Base-by-base conservation (phyloP, 2,888 invertebrate genomes). In the Drosophila kuntzei region DNA sequence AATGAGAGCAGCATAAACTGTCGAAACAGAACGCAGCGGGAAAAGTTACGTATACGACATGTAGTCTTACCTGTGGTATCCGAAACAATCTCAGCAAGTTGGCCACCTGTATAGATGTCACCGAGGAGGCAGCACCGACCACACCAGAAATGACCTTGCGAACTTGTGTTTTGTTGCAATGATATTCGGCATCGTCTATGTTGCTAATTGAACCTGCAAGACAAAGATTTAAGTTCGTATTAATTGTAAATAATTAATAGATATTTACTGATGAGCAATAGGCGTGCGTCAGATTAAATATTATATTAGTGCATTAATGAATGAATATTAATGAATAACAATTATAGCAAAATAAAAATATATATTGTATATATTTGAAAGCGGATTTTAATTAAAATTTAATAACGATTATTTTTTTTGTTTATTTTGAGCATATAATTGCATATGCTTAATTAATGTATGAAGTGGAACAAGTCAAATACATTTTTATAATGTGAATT, bases 41-140 rank as follows among this genome's bases (percentile, higher is more conserved):
- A 12, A 43, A 65, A 18, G 57, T 66, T 59, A 37, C 22, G 44
- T 53, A 29, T 44, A 46, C 34, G 8, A 27, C n/a, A 53, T 62
- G 37, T 12, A 29, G 7, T 12, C 88, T 81, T 69, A 92, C 92
- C 91, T 92, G 98, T 11, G 98, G 98, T 91, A 98, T 98, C 90
- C 96, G 96, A 93, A 98, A 98, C 60, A 98, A 95, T 41, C 98
- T 94, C 67, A 98, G 93, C 66, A 97, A 94, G 93, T 97, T 98
- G 71, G 98, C 98, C 69, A 98, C 98, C 94, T 98, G 98, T 89
- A 98, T 98, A 43, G 98, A 98, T 54, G 98, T 98, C 80, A 98
- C 98, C 88, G 97, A 98, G 39, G 98, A 98, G 14, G 97, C 96
- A 4, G 97, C 97, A 3, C 97, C 97, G 34, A 97, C 96, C 8